Evolutionary conservation across 2,113 vertebrate species (phyloP).

Genomic region (Porphyrio hochstetteri): DNA sequence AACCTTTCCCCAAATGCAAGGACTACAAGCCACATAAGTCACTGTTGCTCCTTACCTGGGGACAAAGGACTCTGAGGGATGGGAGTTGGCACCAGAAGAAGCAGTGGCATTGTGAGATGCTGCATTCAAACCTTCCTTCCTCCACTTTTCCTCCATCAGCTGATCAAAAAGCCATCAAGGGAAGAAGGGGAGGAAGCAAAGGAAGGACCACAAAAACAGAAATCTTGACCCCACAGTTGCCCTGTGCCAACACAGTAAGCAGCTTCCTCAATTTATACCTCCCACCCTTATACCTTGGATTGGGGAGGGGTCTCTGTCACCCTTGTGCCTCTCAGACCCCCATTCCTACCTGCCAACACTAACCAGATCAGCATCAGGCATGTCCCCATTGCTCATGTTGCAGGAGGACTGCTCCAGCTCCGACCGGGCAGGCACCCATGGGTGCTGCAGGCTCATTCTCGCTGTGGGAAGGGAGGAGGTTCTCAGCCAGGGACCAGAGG

Average conservation of each 20-base stretch:
- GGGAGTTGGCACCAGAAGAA: background rate
- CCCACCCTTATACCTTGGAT: background rate
- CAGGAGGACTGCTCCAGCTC: background rate
- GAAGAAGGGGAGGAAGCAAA: background rate
- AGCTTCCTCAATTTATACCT: background rate
- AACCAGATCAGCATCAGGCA: background rate
- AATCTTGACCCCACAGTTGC: background rate
- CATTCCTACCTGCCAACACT: slow-evolving; percentile 19
- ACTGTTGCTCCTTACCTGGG: background rate
- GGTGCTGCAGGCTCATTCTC: slow-evolving; percentile 49
- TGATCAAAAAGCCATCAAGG: background rate
- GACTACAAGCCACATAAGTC: background rate
- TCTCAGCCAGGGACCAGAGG: background rate
- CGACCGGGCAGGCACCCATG: background rate
- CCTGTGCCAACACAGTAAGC: background rate
- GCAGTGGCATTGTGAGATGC: background rate
- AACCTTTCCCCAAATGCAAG: background rate
- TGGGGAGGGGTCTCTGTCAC: background rate
- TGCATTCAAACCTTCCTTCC: background rate
- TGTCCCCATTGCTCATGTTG: background rate
- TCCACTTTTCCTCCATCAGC: background rate
- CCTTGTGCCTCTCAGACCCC: background rate
- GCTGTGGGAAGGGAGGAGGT: background rate
- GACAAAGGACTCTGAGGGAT: background rate
- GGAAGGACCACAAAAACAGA: background rate